phyloP scores from a whole-genome alignment of 2,888 invertebrate species.

The Drosophila borborema region DNA sequence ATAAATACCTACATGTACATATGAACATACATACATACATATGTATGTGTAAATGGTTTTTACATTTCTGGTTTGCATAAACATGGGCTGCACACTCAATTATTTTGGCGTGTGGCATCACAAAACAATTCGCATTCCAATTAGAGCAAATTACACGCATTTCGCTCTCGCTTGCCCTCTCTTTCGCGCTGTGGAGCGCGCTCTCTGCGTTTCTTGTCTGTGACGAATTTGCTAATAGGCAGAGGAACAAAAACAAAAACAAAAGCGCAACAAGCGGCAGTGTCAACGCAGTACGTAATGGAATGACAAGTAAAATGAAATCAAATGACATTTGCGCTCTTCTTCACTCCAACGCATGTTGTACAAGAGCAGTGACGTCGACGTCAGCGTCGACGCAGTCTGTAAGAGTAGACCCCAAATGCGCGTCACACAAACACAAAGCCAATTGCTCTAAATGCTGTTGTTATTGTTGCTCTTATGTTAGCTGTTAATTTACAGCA shows the following conservation, averaged over 20 bases:
- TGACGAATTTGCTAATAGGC: slow-evolving; percentile 2
- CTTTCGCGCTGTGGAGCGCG: not conserved
- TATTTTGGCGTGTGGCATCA: slow-evolving; percentile 5
- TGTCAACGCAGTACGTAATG: slow-evolving; percentile 26
- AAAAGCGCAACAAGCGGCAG: slow-evolving; percentile 44
- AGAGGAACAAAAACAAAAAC: slow-evolving; percentile 10
- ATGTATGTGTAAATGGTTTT: not conserved
- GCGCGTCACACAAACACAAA: slow-evolving; percentile 9
- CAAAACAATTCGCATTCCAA: slow-evolving; percentile 8
- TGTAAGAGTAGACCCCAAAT: not conserved
- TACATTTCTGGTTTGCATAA: slow-evolving; percentile 18
- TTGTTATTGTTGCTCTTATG: slow-evolving; percentile 10
- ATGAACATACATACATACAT: no score
- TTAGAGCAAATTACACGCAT: slow-evolving; percentile 20
- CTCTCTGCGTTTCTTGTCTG: not conserved
- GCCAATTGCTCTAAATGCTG: slow-evolving; percentile 20
- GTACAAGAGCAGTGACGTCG: not conserved
- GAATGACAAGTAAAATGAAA: slow-evolving; percentile 39
- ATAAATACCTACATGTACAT: not conserved
- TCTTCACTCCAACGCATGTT: not conserved
- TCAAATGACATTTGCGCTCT: slow-evolving; percentile 21
- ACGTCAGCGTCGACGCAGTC: not conserved
- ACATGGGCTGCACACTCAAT: slow-evolving; percentile 5
- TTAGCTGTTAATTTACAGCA: slow-evolving; percentile 13
- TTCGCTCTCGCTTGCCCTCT: not conserved